phyloP scores from a whole-genome alignment of 2,888 invertebrate species.

The Apodemia zela region DNA sequence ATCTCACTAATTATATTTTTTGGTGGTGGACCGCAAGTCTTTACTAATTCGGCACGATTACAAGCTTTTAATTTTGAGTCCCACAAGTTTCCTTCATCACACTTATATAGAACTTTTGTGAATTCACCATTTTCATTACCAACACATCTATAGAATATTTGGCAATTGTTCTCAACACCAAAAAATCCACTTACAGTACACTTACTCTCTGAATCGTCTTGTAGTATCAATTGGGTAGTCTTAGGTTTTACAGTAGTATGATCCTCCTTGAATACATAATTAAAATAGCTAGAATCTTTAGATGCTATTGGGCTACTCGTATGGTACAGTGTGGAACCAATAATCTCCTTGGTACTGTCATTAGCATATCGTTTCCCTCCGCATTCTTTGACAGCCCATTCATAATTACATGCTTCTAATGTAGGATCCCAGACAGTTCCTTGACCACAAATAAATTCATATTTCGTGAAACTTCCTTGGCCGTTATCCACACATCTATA shows the following conservation, averaged over 20 bases:
- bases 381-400: conserved; percentile 66
- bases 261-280: neutral
- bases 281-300: neutral
- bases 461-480: conserved; percentile 60
- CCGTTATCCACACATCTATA: conserved; percentile 82
- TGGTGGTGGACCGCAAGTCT: conserved; percentile 31
- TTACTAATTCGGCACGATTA: conserved; percentile 77
- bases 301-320: neutral
- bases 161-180: conserved; percentile 77
- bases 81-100: conserved; percentile 82
- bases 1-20: conserved; percentile 21
- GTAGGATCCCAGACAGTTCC: conserved; percentile 82
- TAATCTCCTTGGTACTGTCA: conserved; percentile 21
- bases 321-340: neutral
- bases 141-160: conserved; percentile 85
- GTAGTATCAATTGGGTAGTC: conserved; percentile 24
- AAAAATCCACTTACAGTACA: conserved; percentile 80
- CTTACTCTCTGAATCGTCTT: conserved; percentile 24
- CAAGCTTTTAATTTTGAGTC: conserved; percentile 79
- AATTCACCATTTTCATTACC: conserved; percentile 65
- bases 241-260: conserved; percentile 14
- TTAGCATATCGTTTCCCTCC: conserved; percentile 27
- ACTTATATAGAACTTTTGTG: conserved; percentile 77
- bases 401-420: conserved; percentile 79
- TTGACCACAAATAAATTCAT: conserved; percentile 78